These are phyloP conservation scores for Parnassius smintheus DNA, from an alignment of 2,888 invertebrate genomes.

Conservation along the genomic window DNA sequence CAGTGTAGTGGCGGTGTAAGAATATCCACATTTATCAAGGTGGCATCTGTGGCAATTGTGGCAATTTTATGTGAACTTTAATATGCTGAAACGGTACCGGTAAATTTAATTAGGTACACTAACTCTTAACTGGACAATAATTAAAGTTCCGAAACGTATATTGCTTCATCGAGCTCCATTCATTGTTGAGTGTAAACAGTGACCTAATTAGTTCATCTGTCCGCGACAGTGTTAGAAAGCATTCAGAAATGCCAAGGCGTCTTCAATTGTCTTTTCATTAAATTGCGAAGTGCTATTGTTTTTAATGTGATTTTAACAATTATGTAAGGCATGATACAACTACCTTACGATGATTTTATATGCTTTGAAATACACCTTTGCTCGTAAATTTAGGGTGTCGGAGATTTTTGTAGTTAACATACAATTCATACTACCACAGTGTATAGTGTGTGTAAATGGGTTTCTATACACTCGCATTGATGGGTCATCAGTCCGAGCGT, in stretches of 20 bases:
- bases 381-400: neutral
- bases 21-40: too few species aligned
- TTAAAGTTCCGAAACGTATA: neutral
- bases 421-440: too few species aligned
- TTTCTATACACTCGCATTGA: too few species aligned
- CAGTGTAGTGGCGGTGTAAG: too few species aligned
- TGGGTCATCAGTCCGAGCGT: too few species aligned
- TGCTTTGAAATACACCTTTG: neutral
- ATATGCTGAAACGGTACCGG: too few species aligned
- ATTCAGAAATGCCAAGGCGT: constrained; percentile 11
- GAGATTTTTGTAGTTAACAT: too few species aligned
- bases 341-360: neutral
- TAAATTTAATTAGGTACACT: too few species aligned
- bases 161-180: constrained; percentile 12
- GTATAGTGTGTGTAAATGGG: too few species aligned
- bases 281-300: constrained; percentile 17
- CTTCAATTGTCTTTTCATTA: constrained; percentile 9
- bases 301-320: neutral
- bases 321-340: constrained; percentile 10
- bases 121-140: neutral
- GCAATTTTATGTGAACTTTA: too few species aligned
- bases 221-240: constrained; percentile 2
- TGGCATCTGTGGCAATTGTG: too few species aligned
- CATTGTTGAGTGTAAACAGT: constrained; percentile 7
- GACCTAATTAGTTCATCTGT: constrained; percentile 6